phyloP scores from a whole-genome alignment of 2,113 vertebrate genomes.

The Pseudonaja textilis region DNA sequence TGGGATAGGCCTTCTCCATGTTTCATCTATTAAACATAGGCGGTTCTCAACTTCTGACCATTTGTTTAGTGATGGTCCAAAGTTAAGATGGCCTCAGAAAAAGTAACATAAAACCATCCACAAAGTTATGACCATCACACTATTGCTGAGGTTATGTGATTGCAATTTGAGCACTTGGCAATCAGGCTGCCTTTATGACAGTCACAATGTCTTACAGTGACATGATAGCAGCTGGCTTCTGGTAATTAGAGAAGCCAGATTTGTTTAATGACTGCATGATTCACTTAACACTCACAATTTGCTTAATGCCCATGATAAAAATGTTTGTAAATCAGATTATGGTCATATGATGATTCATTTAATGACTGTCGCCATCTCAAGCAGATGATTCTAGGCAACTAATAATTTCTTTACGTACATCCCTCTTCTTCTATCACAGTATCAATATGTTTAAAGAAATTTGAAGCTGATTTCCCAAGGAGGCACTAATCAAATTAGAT shows the following conservation, averaged over 20 bases:
- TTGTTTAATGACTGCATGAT: background rate
- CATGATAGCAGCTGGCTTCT: background rate
- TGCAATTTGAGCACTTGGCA: background rate
- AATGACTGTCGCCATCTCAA: background rate
- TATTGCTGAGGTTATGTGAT: background rate
- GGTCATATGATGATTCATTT: background rate
- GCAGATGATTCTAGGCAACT: background rate
- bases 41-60: background rate
- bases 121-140: background rate
- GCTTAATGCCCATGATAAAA: background rate
- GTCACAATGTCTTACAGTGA: background rate
- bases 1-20: background rate
- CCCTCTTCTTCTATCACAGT: background rate
- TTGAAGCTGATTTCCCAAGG: background rate
- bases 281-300: background rate
- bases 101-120: background rate
- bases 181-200: background rate
- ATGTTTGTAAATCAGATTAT: background rate
- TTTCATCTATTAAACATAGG: background rate
- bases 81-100: background rate
- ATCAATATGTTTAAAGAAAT: background rate
- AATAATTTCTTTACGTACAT: background rate
- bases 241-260: background rate
- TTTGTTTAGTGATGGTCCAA: background rate
- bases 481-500: background rate